A percentile compares a stretch with the other conserved stretches of the same genome.
These are phyloP conservation scores for Coptodon rendalli DNA, from an alignment of 2,113 vertebrate species.

Conservation along the genomic window DNA sequence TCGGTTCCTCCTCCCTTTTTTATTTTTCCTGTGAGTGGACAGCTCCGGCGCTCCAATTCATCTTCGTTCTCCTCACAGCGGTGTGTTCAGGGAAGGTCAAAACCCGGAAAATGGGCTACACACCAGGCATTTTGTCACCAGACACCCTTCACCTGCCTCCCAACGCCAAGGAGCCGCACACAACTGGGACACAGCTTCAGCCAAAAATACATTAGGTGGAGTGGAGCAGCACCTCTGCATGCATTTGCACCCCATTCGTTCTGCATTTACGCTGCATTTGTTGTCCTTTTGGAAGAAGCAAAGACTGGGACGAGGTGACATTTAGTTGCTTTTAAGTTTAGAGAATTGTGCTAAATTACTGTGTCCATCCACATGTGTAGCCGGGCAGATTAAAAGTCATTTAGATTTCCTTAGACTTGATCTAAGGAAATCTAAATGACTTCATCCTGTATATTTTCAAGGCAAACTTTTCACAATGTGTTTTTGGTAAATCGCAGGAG, in stretches of 20 bases:
- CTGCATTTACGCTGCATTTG: constrained; percentile 28
- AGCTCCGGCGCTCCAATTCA: constrained; percentile 30
- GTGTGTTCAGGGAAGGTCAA: constrained; percentile 47
- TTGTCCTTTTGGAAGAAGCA: neutral
- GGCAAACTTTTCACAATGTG: neutral
- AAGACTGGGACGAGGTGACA: constrained; percentile 12
- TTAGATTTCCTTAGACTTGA: neutral
- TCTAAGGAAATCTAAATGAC: neutral
- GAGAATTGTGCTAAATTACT: neutral
- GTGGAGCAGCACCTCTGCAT: neutral
- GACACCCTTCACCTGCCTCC: constrained; percentile 50
- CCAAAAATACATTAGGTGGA: constrained; percentile 42
- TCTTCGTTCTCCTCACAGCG: constrained; percentile 47
- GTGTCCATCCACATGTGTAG: neutral
- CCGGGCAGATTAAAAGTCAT: neutral
- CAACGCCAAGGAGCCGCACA: neutral
- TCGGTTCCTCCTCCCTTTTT: neutral
- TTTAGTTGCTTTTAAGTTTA: neutral
- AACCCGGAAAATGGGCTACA: constrained; percentile 54
- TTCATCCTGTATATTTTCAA: neutral
- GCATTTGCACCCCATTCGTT: constrained; percentile 17
- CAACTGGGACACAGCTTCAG: constrained; percentile 41
- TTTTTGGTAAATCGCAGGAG: neutral
- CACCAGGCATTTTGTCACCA: constrained; percentile 45
- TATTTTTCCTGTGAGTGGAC: neutral